Evolutionary conservation across 2,797 vertebrate genomes (phyloP).

Genomic region (Melopsittacus undulatus): DNA sequence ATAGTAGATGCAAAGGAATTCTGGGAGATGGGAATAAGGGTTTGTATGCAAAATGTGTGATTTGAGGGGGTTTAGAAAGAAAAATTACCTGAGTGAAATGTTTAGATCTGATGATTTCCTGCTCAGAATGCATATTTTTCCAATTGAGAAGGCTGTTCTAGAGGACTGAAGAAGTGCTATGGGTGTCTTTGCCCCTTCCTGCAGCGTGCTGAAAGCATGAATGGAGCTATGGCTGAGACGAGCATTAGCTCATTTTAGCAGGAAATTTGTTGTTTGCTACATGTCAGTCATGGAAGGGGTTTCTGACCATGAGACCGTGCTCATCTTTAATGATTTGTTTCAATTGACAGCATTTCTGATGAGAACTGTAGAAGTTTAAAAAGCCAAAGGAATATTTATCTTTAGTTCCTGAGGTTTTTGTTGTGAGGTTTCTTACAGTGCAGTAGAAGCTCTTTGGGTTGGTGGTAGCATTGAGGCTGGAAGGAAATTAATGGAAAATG

Average conservation of each 20-base stretch:
- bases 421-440: background rate
- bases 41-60: background rate
- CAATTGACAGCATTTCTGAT: background rate
- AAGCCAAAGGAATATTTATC: background rate
- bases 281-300: background rate
- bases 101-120: background rate
- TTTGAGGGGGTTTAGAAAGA: background rate
- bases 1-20: background rate
- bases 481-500: background rate
- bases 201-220: background rate
- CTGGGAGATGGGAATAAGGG: constrained; percentile 2
- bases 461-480: background rate
- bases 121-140: background rate
- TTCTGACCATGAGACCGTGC: background rate
- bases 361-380: background rate
- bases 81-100: background rate
- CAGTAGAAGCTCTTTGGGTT: background rate
- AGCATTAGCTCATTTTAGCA: background rate
- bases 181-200: background rate
- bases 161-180: background rate
- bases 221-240: background rate
- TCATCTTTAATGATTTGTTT: background rate
- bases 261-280: background rate
- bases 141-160: background rate
- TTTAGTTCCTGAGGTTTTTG: background rate